A percentile compares a stretch with the other conserved stretches of the same genome.
These are phyloP conservation scores for Anadara kagoshimensis DNA, from an alignment of 1,140 invertebrate genomes.

Conservation along the genomic window DNA sequence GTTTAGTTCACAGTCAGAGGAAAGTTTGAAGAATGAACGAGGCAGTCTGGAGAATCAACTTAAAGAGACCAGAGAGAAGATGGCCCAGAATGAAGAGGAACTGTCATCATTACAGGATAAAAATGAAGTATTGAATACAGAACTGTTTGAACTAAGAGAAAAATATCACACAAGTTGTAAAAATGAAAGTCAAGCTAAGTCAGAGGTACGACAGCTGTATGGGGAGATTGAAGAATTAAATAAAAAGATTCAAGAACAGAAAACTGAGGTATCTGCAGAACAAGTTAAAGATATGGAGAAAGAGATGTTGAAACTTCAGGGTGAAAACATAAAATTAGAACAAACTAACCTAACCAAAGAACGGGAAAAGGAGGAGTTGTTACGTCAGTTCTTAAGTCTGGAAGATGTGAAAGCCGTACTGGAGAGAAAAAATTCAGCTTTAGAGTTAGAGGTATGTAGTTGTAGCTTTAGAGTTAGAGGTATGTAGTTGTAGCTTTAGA, in stretches of 20 bases:
- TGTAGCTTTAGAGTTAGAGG: slow-evolving; percentile 33
- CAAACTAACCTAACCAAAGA: slow-evolving; percentile 36
- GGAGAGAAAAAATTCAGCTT: slow-evolving; percentile 26
- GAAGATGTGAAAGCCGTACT: slow-evolving; percentile 44
- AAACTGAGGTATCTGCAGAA: neutral
- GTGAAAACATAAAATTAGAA: slow-evolving; percentile 22
- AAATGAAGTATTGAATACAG: slow-evolving; percentile 9
- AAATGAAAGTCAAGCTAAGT: neutral
- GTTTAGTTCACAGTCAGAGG: slow-evolving; percentile 22
- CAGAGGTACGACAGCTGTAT: slow-evolving; percentile 4
- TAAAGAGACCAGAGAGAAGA: neutral
- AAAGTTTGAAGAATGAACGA: slow-evolving; percentile 12
- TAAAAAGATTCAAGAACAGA: neutral
- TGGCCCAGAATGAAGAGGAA: slow-evolving; percentile 5
- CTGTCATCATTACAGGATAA: slow-evolving; percentile 11
- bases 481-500: slow-evolving; percentile 26
- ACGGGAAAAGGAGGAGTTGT: slow-evolving; percentile 44
- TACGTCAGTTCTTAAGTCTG: slow-evolving; percentile 41
- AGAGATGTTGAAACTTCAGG: slow-evolving; percentile 12
- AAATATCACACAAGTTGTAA: slow-evolving; percentile 7
- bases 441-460: slow-evolving; percentile 37
- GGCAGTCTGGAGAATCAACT: slow-evolving; percentile 17
- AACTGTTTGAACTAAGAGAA: slow-evolving; percentile 10
- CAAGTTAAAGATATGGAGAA: slow-evolving; percentile 3
- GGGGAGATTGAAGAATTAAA: neutral